These are phyloP conservation scores for Eupithecia vulgata DNA, from an alignment of 2,888 invertebrate genomes.

Conservation along the genomic window DNA sequence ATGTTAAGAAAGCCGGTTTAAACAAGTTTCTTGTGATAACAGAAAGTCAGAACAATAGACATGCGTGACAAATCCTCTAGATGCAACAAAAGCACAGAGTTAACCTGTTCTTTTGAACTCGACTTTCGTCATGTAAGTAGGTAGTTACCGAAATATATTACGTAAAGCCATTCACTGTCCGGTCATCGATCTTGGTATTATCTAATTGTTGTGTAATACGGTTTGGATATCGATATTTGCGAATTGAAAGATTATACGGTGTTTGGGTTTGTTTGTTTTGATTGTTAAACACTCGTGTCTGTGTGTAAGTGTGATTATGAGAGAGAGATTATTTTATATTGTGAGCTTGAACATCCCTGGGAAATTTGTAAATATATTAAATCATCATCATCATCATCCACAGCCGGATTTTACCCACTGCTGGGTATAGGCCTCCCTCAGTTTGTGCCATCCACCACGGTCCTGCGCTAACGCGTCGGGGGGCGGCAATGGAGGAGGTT, in stretches of 20 bases:
- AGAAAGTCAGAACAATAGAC: conserved; percentile 14
- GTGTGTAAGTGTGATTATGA: not conserved
- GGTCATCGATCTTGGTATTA: conserved; percentile 70
- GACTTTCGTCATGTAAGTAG: conserved; percentile 64
- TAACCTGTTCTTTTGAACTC: conserved; percentile 30
- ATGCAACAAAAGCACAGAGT: conserved; percentile 15
- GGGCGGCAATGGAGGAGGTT: too few species aligned
- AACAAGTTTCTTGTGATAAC: conserved; percentile 8
- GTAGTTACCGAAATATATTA: conserved; percentile 55
- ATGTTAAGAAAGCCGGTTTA: conserved; percentile 2
- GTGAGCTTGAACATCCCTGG: not conserved
- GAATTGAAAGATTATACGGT: conserved; percentile 35
- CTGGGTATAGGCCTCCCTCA: too few species aligned
- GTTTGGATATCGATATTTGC: conserved; percentile 59
- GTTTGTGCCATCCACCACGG: too few species aligned
- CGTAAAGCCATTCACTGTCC: conserved; percentile 62
- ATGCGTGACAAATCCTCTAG: conserved; percentile 16
- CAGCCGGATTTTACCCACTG: too few species aligned
- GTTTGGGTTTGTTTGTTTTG: conserved; percentile 22
- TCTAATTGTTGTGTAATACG: conserved; percentile 68
- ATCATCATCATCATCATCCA: too few species aligned
- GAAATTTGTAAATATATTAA: not conserved
- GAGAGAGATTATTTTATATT: not conserved
- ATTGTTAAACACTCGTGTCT: not conserved
- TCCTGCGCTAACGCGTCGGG: too few species aligned